phyloP scores from a whole-genome alignment of 2,888 invertebrate genomes.

The Macrosoma leucophasiata region DNA sequence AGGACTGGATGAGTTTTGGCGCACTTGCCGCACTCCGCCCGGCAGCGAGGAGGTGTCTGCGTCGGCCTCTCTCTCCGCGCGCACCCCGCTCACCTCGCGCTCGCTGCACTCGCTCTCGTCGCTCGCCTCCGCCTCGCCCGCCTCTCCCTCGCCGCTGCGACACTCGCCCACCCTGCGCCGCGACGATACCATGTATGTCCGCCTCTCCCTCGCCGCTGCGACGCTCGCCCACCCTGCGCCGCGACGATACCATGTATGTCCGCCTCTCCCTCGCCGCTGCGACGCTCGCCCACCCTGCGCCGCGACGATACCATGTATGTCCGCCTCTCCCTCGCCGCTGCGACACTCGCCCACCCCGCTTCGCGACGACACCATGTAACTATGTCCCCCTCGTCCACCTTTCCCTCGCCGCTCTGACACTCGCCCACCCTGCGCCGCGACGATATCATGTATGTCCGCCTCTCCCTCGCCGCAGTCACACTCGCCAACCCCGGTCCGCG shows the following conservation, averaged over 20 bases:
- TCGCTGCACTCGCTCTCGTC: slow-evolving; percentile 67
- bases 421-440: slow-evolving; percentile 22
- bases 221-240: slow-evolving; percentile 35
- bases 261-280: neutral
- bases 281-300: neutral
- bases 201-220: slow-evolving; percentile 26
- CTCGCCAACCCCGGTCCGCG: slow-evolving; percentile 34
- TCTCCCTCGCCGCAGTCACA: slow-evolving; percentile 27
- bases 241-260: slow-evolving; percentile 40
- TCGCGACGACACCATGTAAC: neutral
- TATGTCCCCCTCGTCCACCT: slow-evolving; percentile 35
- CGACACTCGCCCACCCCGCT: neutral
- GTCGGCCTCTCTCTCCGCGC: slow-evolving; percentile 37
- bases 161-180: slow-evolving; percentile 18
- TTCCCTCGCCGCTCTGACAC: slow-evolving; percentile 27
- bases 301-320: neutral
- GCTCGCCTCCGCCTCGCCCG: slow-evolving; percentile 40
- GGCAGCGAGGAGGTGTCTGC: slow-evolving; percentile 67
- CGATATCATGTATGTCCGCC: slow-evolving; percentile 24
- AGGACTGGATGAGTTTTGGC: slow-evolving; percentile 71
- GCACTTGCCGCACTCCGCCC: slow-evolving; percentile 66
- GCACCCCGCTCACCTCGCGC: slow-evolving; percentile 65
- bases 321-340: neutral
- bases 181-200: slow-evolving; percentile 26
- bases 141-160: slow-evolving; percentile 28